Percentiles rank a stretch among this genome's conserved stretches.
Conservation (phyloP, 2,797 vertebrate species). For the Aldrovandia affinis region DNA sequence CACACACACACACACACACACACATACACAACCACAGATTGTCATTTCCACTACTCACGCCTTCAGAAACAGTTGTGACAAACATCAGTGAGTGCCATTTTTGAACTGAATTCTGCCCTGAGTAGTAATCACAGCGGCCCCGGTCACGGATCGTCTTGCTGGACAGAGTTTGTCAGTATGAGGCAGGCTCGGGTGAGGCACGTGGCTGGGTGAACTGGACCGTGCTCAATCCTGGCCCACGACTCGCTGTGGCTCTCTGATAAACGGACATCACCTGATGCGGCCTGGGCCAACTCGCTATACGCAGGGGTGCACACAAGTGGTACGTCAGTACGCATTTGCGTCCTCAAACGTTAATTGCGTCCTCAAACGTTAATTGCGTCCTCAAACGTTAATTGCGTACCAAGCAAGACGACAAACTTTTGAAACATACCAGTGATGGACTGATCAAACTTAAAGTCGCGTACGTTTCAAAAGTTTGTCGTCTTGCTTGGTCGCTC, state of each 20-base stretch:
- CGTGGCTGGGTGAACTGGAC: slow-evolving; percentile 36
- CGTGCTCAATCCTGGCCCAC: slow-evolving; percentile 32
- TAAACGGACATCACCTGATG: slow-evolving; percentile 73
- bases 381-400: too few relatives aligned
- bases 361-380: too few relatives aligned
- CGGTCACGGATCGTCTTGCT: background rate
- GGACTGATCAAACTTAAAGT: too few relatives aligned
- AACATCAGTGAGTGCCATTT: slow-evolving; percentile 61
- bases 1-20: slow-evolving; percentile 36
- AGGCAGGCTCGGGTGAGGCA: slow-evolving; percentile 1
- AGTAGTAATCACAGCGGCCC: slow-evolving; percentile 43
- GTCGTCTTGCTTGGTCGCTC: too few relatives aligned
- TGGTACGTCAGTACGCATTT: too few relatives aligned
- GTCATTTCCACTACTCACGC: slow-evolving; percentile 65
- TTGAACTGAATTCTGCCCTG: slow-evolving; percentile 58
- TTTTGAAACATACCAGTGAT: too few relatives aligned
- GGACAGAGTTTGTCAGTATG: background rate
- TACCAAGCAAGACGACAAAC: too few relatives aligned
- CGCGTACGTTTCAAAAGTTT: too few relatives aligned
- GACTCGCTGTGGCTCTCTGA: slow-evolving; percentile 39
- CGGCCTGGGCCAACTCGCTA: too few relatives aligned
- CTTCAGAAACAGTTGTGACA: slow-evolving; percentile 62
- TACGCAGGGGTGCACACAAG: too few relatives aligned
- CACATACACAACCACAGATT: slow-evolving; percentile 41
- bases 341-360: too few relatives aligned